Evolutionary conservation across 2,797 vertebrate species (phyloP), one percentile per base, ranked within the genome.

Genomic region (Acipenser ruthenus): DNA sequence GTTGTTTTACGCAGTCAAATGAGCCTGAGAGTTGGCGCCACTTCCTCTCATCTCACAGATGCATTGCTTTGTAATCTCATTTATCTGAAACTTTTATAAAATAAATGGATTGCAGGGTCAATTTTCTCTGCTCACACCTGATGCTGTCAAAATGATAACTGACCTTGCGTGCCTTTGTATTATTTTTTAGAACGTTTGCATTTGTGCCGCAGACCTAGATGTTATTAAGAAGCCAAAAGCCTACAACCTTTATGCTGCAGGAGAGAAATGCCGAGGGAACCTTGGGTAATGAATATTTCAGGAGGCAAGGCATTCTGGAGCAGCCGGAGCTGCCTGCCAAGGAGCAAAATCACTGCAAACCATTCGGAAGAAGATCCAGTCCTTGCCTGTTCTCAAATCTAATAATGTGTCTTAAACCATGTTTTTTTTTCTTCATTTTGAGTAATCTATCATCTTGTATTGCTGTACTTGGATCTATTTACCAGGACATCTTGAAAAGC

Each of bases 281-380:
- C 73, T 70, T 2, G 15, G 23, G 53, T 76, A 75, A 77, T 86
- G 73, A 81, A 85, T 86, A 79, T 84, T 84, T 74, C 71, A 79
- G 78, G 60, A 71, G 65, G 63, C 12, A 58, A 58, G 12, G 55
- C 55, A 37, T 4, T 37, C 23, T 37, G 23, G 2, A 37, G 23
- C 23, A 37, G 4, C 23, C 23, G 23, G 23, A 37, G 23, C 23
- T 3, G 23, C 23, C 4, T 37, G 23, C 23, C 23, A 37, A 37
- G 23, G 23, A 37, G 23, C 23, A 37, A 37, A 37, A 37, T 37
- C 2, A 37, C 23, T 37, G 23, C 23, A 37, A 37, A 37, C 23
- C 23, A 37, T 37, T 37, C 4, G 23, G 23, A 3, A 37, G 23
- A 37, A 37, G 23, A 37, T 37, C 23, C 23, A 37, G 23, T 37